Evolutionary conservation across 2,888 invertebrate species (phyloP).

Genomic region (Agelastica alni): DNA sequence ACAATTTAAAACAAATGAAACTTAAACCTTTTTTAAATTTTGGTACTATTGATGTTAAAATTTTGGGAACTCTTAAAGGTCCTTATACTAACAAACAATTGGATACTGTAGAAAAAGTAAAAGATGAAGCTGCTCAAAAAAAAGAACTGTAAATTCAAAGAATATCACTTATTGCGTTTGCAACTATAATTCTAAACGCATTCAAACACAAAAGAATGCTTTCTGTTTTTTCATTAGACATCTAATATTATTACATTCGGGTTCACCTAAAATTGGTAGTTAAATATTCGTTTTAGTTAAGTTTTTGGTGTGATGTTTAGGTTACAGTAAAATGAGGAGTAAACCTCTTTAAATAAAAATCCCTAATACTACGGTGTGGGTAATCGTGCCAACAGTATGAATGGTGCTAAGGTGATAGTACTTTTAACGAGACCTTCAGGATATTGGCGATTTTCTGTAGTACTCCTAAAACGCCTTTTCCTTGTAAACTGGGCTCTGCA

Average conservation of each 20-base stretch:
- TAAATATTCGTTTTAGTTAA: background rate
- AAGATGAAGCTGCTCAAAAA: background rate
- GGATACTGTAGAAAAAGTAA: background rate
- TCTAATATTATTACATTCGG: too few species aligned
- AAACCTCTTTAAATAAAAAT: constrained; percentile 19
- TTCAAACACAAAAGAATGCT: too few species aligned
- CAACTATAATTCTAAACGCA: too few species aligned
- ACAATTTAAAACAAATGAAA: constrained; percentile 8
- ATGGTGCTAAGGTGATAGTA: constrained; percentile 18
- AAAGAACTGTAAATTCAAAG: background rate
- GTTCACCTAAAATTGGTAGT: background rate
- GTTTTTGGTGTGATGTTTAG: too few species aligned
- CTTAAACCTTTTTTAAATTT: constrained; percentile 18
- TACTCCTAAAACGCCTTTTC: constrained; percentile 11
- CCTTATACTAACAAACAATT: background rate
- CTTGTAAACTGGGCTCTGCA: constrained; percentile 19
- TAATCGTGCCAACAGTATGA: constrained; percentile 21
- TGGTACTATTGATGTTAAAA: constrained; percentile 8
- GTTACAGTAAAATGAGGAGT: constrained; percentile 20
- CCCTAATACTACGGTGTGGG: constrained; percentile 23
- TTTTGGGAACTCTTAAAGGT: constrained; percentile 9
- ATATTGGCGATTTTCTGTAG: constrained; percentile 12
- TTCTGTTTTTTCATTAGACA: too few species aligned
- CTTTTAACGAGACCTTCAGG: constrained; percentile 14
- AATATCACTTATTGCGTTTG: background rate